Evolutionary conservation across 1,140 invertebrate species (phyloP), one percentile per base, ranked within the genome.

Genomic region (Paralvinella palmiformis): DNA sequence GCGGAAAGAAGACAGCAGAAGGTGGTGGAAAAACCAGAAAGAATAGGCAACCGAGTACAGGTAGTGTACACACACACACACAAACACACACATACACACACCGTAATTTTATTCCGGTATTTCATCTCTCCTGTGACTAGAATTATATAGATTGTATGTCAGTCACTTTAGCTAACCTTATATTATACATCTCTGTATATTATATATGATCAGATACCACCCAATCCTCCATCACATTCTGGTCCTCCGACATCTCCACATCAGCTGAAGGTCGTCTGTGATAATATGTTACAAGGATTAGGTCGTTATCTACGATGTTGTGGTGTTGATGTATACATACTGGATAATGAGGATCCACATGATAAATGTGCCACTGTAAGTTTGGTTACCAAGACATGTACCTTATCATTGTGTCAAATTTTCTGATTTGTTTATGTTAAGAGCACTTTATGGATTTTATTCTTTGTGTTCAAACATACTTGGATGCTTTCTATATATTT

Each of bases 301-400:
- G 85, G 84, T 0, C 84, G 81, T 63, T 81, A 84, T 66, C 75
- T 90, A 31, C 77, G 88, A 44, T 84, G 83, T 71, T 86, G 85
- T 73, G 88, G 88, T 1, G 83, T 88, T n/a, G 85, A 89, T 73
- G 85, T 85, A 2, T 62, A 79, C 17, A 83, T 85, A 44, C 64
- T 86, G 29, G 76, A 83, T 27, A 79, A 79, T 62, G 72, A 82
- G 68, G 75, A 80, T 6, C 74, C 79, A 58, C 84, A 84, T 65
- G 78, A 83, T 41, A 74, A 79, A 37, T 84, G 83, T 67, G 79
- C 83, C 2, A 64, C 73, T 68, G 78, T 78, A 58, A 64, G 37
- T 57, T n/a, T 13, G 1, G 0, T 5, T 15, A 17, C 53, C n/a
- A 24, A 48, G n/a, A n/a, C n/a, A n/a, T n/a, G n/a, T n/a, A n/a